Base-by-base conservation (phyloP, 2,888 invertebrate species). In the Hyposoter didymator region DNA sequence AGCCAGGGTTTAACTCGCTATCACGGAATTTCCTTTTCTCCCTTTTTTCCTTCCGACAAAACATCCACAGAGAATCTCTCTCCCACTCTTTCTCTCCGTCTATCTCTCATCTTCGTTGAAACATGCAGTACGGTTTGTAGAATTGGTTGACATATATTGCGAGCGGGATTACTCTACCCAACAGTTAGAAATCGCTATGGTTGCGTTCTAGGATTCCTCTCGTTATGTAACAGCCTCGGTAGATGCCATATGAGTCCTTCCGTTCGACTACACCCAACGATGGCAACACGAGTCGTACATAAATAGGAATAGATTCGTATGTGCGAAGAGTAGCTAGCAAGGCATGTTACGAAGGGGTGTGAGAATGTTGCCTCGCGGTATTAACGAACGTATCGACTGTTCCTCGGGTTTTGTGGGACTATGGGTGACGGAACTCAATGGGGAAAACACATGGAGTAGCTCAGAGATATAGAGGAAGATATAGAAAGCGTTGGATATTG, bases 371-470 rank as follows among this genome's bases (percentile, higher is more conserved):
- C 76, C 87, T 88, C 89, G 85, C 89, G 85, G 87, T 89, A 87
- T 78, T 85, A 85, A 84, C 84, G 87, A 82, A 85, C 85, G 86
- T 88, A 89, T 87, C 82, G 88, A 88, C 81, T 87, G 88, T 84
- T 82, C 88, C 85, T 83, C 88, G 90, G 91, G 91, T 92, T 93
- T 93, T 91, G 91, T 90, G 91, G 91, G 92, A 92, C 91, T 91
- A 92, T 93, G 92, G 90, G 90, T 32, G 28, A 88, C 55, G 62
- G 67, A 28, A 62, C 19, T 43, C 45, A 12, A 62, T 75, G 74
- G 55, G 39, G 62, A 14, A n/a, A 19, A 43, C 39, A 14, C 1
- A 43, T 28, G 28, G 22, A 74, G 47, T 66, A 39, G 45, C 72
- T 59, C 19, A 69, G 74, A 62, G 81, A 83, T 52, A 39, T 52